Base-by-base conservation (phyloP, 2,113 vertebrate species). In the Sinocyclocheilus anophthalmus region DNA sequence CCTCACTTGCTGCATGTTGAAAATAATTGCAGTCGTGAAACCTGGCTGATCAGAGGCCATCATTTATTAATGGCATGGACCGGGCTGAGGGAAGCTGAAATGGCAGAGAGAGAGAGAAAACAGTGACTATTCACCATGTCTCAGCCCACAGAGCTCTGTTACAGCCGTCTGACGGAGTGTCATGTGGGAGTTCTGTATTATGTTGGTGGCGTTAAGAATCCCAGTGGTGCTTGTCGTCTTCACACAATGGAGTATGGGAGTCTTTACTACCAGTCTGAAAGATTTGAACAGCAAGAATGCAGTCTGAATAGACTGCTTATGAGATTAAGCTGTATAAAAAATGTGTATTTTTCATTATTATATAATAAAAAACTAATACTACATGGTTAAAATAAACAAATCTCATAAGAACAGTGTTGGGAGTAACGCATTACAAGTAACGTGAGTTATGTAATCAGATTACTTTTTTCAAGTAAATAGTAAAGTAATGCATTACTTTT, bases 21-120 rank as follows among this genome's bases (percentile, higher is more conserved):
- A 75, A 24, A 61, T 91, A 88, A 88, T 89, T 92, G 89, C 85
- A 88, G 89, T 89, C 84, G 53, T 91, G 91, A 93, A 90, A 90
- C 86, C 90, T 87, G 12, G 82, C 85, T 87, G 90, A 88, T 87
- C 84, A 83, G 85, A 76, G 30, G 13, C 80, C 63, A 88, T 94
- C 84, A 91, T 93, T 94, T 93, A 93, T 93, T 93, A 91, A 92
- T 89, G 88, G 48, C 26, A 73, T 80, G 45, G 70, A 82, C 88
- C 48, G 65, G 88, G 63, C 88, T 86, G 22, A 83, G 82, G 88
- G 85, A 20, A 88, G 87, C 86, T 85, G 88, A 83, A 89, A 61
- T 76, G 24, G 30, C 65, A 69, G 37, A 75, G 53, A 67, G 81
- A 69, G 37, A 75, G 39, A 61, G 81, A 67, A 76, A 53, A n/a